Evolutionary conservation across 2,888 invertebrate species (phyloP).

Genomic region (Aporophyla lueneburgensis): DNA sequence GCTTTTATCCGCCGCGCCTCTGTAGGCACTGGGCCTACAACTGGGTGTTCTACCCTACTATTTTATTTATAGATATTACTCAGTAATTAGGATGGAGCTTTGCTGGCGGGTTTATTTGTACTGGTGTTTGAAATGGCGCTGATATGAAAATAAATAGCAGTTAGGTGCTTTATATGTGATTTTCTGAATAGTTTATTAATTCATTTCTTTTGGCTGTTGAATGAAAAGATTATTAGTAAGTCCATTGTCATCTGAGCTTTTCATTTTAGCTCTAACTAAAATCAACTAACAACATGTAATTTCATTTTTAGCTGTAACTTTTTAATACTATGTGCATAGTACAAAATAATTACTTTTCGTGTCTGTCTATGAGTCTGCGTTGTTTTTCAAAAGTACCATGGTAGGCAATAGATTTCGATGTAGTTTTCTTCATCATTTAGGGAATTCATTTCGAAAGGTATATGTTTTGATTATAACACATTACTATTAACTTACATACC

Average conservation of each 20-base stretch:
- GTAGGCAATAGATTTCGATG: neutral
- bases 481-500: too few relatives aligned
- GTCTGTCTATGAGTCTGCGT: too few relatives aligned
- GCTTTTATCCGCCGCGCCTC: constrained; percentile 72
- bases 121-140: constrained; percentile 38
- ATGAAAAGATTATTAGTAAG: neutral
- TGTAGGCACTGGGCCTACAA: constrained; percentile 64
- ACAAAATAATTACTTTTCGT: too few relatives aligned
- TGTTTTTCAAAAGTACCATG: too few relatives aligned
- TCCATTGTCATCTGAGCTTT: neutral
- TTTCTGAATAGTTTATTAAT: constrained; percentile 23
- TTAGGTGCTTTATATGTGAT: neutral
- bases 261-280: neutral
- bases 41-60: constrained; percentile 57
- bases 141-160: constrained; percentile 44
- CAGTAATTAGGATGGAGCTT: constrained; percentile 61
- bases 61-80: constrained; percentile 63
- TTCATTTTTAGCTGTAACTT: too few relatives aligned
- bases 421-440: too few relatives aligned
- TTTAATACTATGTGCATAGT: too few relatives aligned
- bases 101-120: constrained; percentile 52
- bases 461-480: too few relatives aligned
- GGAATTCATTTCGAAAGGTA: too few relatives aligned
- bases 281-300: too few relatives aligned
- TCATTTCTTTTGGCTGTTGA: neutral